Evolutionary conservation across 2,113 vertebrate genomes (phyloP), one percentile per base, ranked within the genome.

Genomic region (Petromus typicus): DNA sequence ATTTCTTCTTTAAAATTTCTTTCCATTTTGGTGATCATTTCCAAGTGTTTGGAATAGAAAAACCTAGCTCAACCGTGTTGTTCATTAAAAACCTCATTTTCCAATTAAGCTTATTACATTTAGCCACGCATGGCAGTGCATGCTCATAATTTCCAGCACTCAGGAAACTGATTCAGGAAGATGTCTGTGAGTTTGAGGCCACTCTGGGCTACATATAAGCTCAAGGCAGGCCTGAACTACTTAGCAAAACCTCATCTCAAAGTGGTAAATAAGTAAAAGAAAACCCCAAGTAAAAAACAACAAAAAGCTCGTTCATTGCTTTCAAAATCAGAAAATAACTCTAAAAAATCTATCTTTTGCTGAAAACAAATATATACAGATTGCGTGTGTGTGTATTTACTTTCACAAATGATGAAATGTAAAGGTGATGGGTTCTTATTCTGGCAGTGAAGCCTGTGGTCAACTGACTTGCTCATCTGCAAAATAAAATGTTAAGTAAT

Each of bases 71-170:
- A 71, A 57, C 7, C 1, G 3, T 69, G 54, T 16, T 76, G 22
- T 85, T 81, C n/a, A 89, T 23, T 57, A 75, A 90, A 92, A 86
- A 18, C 13, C 34, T 91, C 18, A n/a, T 82, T 85, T 89, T 64
- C 54, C 54, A 89, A 22, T 59, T 27, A 66, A 51, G 66, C 7
- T 37, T 56, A 51, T 23, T 64, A n/a, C 73, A 91, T 73, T 91
- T 69, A 88, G 40, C 40, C 40, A 45, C 2, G 40, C 43, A 12
- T 75, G 40, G 40, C 25, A 45, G 71, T 25, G 23, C 25, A 45
- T 16, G 13, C 3, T 43, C 45, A 12, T 45, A 27, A 75, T 45
- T 75, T 43, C 6, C 22, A 45, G 43, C 13, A 48, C 12, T 75
- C 71, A 75, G 40, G 43, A 75, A 75, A 13, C 11, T 75, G 40